Percentiles rank a stretch among this genome's conserved stretches.
Evolutionary conservation across 2,113 vertebrate species (phyloP).

Genomic region (Chrysemys picta): DNA sequence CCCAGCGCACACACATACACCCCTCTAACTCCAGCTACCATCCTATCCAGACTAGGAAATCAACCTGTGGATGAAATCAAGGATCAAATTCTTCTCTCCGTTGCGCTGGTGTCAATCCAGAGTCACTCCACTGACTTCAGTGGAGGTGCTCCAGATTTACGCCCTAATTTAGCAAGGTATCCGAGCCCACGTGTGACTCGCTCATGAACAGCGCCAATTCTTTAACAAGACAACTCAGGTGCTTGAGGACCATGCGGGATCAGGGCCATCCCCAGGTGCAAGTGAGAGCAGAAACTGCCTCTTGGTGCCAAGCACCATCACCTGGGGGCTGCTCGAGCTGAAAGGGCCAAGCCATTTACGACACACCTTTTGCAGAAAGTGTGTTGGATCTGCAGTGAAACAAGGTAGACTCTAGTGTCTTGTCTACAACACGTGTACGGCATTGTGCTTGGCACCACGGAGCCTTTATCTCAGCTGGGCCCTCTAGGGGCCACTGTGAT

Average conservation of each 20-base stretch:
- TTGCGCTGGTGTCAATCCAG: neutral
- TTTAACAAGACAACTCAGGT: neutral
- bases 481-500: neutral
- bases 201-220: neutral
- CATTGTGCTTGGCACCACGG: neutral
- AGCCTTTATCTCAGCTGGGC: neutral
- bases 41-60: neutral
- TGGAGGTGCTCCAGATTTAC: neutral
- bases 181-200: accelerated
- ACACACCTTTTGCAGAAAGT: neutral
- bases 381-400: neutral
- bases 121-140: neutral
- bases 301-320: neutral
- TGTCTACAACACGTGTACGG: neutral
- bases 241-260: neutral
- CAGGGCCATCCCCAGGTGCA: neutral
- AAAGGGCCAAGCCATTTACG: neutral
- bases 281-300: neutral
- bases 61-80: neutral
- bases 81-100: neutral
- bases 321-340: neutral
- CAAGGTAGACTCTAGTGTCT: neutral
- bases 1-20: neutral
- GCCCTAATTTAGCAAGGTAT: neutral
- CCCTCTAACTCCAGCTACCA: neutral